Evolutionary conservation across 2,113 vertebrate genomes (phyloP), one percentile per base, ranked within the genome.

Genomic region (Fulmarus glacialis): DNA sequence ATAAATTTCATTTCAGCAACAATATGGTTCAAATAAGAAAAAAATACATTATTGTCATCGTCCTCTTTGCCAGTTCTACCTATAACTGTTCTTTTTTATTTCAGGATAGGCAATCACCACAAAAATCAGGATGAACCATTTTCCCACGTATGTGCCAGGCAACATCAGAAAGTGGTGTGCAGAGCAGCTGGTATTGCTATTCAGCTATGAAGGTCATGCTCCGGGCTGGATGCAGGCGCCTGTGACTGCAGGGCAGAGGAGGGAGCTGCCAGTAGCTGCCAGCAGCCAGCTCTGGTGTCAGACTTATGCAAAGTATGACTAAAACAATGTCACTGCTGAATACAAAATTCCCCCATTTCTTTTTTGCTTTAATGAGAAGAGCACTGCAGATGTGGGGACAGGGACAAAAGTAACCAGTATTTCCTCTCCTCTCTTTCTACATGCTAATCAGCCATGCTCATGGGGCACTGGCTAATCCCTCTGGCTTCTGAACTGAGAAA

Each of bases 331-430:
- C 47, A 74, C 14, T 90, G 86, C 64, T 84, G 82, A 88, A 89
- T 74, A 78, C 59, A 78, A 70, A 92, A 70, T 92, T 58, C 38
- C 45, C 24, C 26, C 47, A 32, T 81, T 92, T 84, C n/a, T 86
- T 86, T 62, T 47, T 84, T 86, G 38, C 22, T 79, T 59, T 87
- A 40, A 63, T 50, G 58, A 73, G 79, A 82, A 83, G 19, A 96
- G 52, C 56, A 30, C 64, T 72, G 83, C 94, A 93, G 90, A 90
- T 94, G 80, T 91, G 80, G 30, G 29, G 36, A 88, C 30, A 66
- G 85, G 53, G 72, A 95, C 86, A 97, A 89, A 96, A 95, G 92
- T 45, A 92, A 86, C 30, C 56, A 95, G 73, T 86, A 90, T 87
- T 94, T 90, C 64, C 72, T 74, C 43, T 75, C 11, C 52, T 93